These are phyloP conservation scores for Drosophila sulfurigaster DNA, from an alignment of 1,140 invertebrate genomes.

Conservation along the genomic window DNA sequence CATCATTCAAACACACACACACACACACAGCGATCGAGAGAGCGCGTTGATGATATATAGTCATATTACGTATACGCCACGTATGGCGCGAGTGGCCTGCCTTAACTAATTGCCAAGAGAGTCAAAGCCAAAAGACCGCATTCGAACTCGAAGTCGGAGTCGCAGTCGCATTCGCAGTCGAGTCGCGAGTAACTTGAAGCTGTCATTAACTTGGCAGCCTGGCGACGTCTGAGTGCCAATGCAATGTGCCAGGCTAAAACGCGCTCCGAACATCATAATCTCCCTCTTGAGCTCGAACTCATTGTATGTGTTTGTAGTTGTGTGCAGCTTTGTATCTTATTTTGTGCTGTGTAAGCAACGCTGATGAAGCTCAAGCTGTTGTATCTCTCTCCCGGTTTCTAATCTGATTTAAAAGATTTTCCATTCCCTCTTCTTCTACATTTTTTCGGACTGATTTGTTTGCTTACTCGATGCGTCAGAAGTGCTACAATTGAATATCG, in stretches of 20 bases:
- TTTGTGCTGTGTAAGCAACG: conserved; percentile 56
- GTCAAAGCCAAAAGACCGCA: conserved; percentile 20
- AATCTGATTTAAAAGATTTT: conserved; percentile 71
- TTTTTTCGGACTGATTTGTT: conserved; percentile 50
- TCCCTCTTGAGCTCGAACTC: conserved; percentile 6
- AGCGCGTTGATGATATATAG: conserved; percentile 47
- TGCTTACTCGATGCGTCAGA: conserved; percentile 67
- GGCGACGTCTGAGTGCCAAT: conserved; percentile 55
- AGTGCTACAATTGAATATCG: conserved; percentile 43
- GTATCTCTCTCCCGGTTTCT: conserved; percentile 34
- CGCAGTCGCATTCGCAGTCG: not conserved
- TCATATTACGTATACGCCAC: conserved; percentile 54
- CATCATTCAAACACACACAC: conserved; percentile 64
- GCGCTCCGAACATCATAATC: conserved; percentile 72
- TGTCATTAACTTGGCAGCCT: conserved; percentile 74
- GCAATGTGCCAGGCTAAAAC: conserved; percentile 35
- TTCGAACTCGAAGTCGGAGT: conserved; percentile 11
- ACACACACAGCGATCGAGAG: conserved; percentile 30
- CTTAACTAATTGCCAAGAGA: conserved; percentile 58
- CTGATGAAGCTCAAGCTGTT: conserved; percentile 41
- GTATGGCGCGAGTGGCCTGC: conserved; percentile 26
- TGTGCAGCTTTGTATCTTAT: conserved; percentile 15
- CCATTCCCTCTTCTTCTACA: conserved; percentile 24
- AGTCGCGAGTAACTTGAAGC: conserved; percentile 64
- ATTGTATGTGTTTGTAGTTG: not conserved